Conservation (phyloP, 2,113 vertebrate species). For the Tenrec ecaudatus region DNA sequence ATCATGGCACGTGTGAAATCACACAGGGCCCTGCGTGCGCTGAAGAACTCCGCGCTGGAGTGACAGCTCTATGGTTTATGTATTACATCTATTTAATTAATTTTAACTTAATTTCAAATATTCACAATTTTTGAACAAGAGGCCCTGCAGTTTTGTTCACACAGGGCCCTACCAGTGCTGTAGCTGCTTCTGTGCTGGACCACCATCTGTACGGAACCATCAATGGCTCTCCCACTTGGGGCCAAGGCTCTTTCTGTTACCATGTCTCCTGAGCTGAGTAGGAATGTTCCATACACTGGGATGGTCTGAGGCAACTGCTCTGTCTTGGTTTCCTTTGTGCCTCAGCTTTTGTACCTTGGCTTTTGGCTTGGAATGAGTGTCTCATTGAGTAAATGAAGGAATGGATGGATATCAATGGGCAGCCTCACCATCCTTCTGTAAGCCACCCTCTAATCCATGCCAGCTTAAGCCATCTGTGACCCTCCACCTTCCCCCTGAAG, state of each 20-base stretch:
- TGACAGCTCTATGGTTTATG: background rate
- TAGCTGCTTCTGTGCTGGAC: background rate
- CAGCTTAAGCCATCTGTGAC: accelerated
- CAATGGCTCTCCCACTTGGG: background rate
- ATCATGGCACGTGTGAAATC: background rate
- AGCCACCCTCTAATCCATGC: background rate
- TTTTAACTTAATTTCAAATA: background rate
- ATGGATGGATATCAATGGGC: background rate
- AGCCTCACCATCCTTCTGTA: accelerated
- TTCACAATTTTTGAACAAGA: background rate
- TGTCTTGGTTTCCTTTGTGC: background rate
- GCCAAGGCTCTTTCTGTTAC: background rate
- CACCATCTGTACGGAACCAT: accelerated
- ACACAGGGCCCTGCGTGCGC: too few relatives aligned
- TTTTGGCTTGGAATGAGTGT: background rate
- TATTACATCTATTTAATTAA: background rate
- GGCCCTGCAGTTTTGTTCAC: too few relatives aligned
- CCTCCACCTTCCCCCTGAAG: background rate
- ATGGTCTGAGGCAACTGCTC: background rate
- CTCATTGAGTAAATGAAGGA: background rate
- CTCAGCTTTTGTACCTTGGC: background rate
- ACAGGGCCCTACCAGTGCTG: background rate
- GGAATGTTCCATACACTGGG: too few relatives aligned
- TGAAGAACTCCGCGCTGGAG: background rate
- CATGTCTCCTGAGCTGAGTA: background rate